Conservation (phyloP, 2,797 vertebrate species). For the Glossophaga mutica region DNA sequence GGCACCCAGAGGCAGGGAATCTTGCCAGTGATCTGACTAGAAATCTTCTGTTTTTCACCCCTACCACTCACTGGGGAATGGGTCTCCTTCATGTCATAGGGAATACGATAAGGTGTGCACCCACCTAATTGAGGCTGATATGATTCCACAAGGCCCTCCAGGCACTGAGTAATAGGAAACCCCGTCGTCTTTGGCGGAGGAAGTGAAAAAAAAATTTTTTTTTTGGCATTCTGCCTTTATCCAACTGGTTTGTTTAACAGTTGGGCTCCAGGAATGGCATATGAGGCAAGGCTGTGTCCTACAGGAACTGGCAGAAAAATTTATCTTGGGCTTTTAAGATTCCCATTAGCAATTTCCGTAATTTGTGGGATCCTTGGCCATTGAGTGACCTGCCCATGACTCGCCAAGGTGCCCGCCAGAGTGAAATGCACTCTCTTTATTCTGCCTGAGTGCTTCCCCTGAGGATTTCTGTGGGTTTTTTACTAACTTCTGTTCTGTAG, state of each 20-base stretch:
- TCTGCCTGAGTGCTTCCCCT: not conserved
- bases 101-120: slow-evolving; percentile 9
- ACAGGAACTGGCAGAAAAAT: slow-evolving; percentile 40
- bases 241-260: slow-evolving; percentile 12
- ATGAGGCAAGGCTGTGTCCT: slow-evolving; percentile 15
- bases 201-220: not conserved
- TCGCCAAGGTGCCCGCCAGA: not conserved
- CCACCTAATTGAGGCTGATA: not conserved
- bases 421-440: not conserved
- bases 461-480: not conserved
- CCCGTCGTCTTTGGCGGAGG: not conserved
- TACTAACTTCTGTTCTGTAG: not conserved
- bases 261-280: slow-evolving; percentile 21
- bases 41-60: not conserved
- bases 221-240: slow-evolving; percentile 52
- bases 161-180: slow-evolving; percentile 51
- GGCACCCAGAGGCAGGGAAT: not conserved
- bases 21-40: slow-evolving; percentile 19
- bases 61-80: not conserved
- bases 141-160: not conserved
- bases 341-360: not conserved
- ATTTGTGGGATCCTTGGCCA: not conserved
- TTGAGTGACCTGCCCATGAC: not conserved
- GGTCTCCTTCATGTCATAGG: not conserved
- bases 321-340: slow-evolving; percentile 39